Evolutionary conservation across 2,797 vertebrate genomes (phyloP), one percentile per base, ranked within the genome.

Genomic region (Hydrophis major): DNA sequence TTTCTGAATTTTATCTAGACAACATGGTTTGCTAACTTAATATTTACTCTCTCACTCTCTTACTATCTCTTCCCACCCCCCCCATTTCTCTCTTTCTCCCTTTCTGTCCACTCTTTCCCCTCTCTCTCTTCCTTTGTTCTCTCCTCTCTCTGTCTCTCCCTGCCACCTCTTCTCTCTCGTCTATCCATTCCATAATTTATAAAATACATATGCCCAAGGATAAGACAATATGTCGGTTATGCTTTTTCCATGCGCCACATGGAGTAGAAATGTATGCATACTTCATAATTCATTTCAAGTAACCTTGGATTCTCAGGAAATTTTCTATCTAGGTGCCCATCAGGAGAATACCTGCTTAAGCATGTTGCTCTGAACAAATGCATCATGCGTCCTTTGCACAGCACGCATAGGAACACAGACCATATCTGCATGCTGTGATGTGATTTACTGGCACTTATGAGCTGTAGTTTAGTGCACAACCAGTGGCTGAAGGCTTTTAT

Each of bases 1-100:
- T 78, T 56, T 27, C 53, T 56, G 27, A 32, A 83, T 78, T 42
- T 56, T 28, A 78, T 25, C 11, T 4, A 20, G 8, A 27, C 3
- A 14, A 37, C 3, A 47, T 53, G 42, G 16, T 16, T 89, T 66
- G 60, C 14, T 89, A 28, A 50, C 4, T 89, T 16, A 55, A 32
- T 74, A 37, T 53, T 83, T 69, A 69, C n/a, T 37, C n/a, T 74
- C n/a, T 74, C n/a, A 14, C n/a, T 32, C 27, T 66, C 13, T 16
- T 1, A 6, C 6, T 14, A 2, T 3, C 6, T 18, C 1, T 32
- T 6, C 32, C 20, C 42, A 0, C 42, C 59, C 6, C 32, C 32
- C 12, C 2, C 2, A 61, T 69, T 14, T 69, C 66, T 69, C 66
- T 18, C 14, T 69, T n/a, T 32, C 12, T 63, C 28, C 7, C 14